phyloP scores from a whole-genome alignment of 2,113 vertebrate species.

The Alaudala cheleensis region DNA sequence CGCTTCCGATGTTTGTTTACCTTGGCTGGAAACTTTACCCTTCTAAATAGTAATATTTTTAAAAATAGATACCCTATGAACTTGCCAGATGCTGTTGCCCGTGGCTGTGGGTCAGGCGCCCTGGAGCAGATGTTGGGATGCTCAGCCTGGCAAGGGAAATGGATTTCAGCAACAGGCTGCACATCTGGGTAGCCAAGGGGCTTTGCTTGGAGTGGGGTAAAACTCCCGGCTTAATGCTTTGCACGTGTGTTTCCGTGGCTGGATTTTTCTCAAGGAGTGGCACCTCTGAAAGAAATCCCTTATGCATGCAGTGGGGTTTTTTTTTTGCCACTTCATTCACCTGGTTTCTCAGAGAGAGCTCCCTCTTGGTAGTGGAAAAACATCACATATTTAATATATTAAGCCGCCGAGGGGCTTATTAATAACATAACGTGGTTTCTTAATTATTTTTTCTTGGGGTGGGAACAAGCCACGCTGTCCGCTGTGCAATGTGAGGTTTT shows the following conservation, averaged over 20 bases:
- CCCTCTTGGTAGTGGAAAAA: not conserved
- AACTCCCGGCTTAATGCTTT: not conserved
- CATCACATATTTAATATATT: not conserved
- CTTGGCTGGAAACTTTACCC: not conserved
- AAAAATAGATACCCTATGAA: rapidly evolving
- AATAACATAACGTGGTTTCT: not conserved
- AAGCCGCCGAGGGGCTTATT: not conserved
- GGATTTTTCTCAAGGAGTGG: not conserved
- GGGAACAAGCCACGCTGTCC: not conserved
- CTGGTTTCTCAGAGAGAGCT: not conserved
- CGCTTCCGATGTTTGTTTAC: not conserved
- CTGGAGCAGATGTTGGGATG: not conserved
- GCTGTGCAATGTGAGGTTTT: rapidly evolving
- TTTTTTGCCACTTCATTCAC: not conserved
- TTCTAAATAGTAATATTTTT: not conserved
- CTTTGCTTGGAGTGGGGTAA: not conserved
- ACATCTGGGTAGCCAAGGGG: constrained; percentile 25
- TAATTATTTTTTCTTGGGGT: not conserved
- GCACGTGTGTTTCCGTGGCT: not conserved
- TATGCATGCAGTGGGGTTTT: not conserved
- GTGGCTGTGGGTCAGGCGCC: not conserved
- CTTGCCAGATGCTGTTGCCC: not conserved
- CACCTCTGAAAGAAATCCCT: not conserved
- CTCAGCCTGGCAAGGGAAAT: not conserved
- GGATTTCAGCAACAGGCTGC: not conserved